These are phyloP conservation scores for Neoniphon sammara DNA, from an alignment of 2,797 vertebrate species.

Conservation along the genomic window DNA sequence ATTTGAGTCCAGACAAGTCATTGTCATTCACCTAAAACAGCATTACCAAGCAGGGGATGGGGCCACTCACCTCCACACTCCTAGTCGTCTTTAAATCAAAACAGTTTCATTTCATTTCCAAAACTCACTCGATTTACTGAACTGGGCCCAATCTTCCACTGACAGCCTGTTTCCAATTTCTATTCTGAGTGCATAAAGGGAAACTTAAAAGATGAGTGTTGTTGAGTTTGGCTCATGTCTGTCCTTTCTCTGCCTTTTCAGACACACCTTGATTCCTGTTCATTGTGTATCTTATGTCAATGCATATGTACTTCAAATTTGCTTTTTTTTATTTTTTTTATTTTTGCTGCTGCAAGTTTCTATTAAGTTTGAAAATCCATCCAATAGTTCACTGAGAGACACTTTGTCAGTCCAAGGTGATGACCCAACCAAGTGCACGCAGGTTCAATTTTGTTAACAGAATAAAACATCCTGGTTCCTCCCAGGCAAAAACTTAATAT, in stretches of 20 bases:
- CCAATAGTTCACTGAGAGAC: slow-evolving; percentile 36
- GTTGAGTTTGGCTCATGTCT: slow-evolving; percentile 41
- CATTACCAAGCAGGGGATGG: slow-evolving; percentile 23
- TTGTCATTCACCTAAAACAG: slow-evolving; percentile 75
- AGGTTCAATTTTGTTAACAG: slow-evolving; percentile 44
- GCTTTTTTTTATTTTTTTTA: slow-evolving; percentile 1
- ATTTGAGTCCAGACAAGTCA: slow-evolving; percentile 85
- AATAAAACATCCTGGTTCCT: slow-evolving; percentile 47
- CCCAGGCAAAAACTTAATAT: background rate
- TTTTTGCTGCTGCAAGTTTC: slow-evolving; percentile 1
- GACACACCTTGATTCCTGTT: background rate
- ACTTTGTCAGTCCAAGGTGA: slow-evolving; percentile 34
- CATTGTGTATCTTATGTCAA: background rate
- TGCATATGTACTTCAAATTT: slow-evolving; percentile 25
- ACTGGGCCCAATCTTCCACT: slow-evolving; percentile 29
- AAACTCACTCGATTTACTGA: slow-evolving; percentile 23
- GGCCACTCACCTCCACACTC: slow-evolving; percentile 34
- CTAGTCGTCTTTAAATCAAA: slow-evolving; percentile 31
- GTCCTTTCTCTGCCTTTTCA: slow-evolving; percentile 14
- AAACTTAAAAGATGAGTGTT: slow-evolving; percentile 42
- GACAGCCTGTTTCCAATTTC: slow-evolving; percentile 33
- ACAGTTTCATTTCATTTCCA: slow-evolving; percentile 50
- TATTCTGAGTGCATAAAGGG: slow-evolving; percentile 54
- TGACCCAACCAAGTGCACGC: slow-evolving; percentile 41
- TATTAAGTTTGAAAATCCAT: slow-evolving; percentile 39